Evolutionary conservation across 1,140 invertebrate species (phyloP).

Genomic region (Melitaea cinxia): DNA sequence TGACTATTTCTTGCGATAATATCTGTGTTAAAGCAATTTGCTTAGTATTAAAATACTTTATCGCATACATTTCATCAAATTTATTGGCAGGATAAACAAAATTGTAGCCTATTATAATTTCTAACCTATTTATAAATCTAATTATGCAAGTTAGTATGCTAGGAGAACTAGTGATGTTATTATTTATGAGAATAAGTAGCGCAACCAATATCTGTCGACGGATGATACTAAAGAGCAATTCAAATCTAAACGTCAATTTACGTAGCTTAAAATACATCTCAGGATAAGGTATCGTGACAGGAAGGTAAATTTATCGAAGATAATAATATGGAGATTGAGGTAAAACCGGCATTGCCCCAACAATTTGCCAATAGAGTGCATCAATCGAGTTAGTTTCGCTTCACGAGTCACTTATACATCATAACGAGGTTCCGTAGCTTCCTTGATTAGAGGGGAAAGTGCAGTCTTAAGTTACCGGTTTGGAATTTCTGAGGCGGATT

Average conservation of each 20-base stretch:
- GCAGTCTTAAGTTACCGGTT: constrained; percentile 19
- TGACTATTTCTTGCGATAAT: constrained; percentile 4
- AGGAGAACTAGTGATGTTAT: no score
- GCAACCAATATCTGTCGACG: no score
- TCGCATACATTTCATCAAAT: no score
- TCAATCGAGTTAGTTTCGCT: constrained; percentile 37
- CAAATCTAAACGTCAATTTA: background rate
- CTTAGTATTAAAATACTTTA: background rate
- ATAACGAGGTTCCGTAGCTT: constrained; percentile 33
- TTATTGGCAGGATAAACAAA: no score
- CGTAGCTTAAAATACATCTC: background rate
- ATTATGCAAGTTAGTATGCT: no score
- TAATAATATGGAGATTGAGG: constrained; percentile 18
- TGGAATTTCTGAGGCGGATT: background rate
- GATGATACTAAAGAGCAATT: no score
- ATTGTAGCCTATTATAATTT: no score
- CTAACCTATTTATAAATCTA: no score
- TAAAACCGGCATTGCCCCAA: constrained; percentile 29
- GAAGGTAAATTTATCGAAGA: constrained; percentile 8
- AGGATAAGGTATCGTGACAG: constrained; percentile 3
- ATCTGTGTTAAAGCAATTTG: constrained; percentile 5
- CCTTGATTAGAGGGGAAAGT: constrained; percentile 38
- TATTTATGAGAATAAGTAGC: no score
- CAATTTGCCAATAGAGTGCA: constrained; percentile 32
- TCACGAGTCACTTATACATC: constrained; percentile 33